phyloP scores from a whole-genome alignment of 2,888 invertebrate species.

The Polyommatus icarus region DNA sequence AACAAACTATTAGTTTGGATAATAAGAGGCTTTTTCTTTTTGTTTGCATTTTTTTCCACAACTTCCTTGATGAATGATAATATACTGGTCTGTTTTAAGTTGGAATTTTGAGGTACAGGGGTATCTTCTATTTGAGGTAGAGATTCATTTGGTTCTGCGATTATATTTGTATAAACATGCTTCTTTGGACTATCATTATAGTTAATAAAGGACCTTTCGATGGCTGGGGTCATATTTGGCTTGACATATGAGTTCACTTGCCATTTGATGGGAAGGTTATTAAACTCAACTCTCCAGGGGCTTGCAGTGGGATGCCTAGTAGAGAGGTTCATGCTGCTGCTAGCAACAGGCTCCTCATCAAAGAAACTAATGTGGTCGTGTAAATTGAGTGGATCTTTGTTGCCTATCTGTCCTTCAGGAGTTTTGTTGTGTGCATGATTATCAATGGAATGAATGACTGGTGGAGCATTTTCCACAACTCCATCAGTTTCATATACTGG shows the following conservation, averaged over 20 bases:
- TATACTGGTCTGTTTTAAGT: conserved; percentile 71
- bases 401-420: conserved; percentile 38
- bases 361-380: conserved; percentile 66
- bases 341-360: conserved; percentile 69
- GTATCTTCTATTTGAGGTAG: conserved; percentile 51
- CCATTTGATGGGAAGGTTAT: conserved; percentile 70
- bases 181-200: conserved; percentile 61
- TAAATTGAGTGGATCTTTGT: conserved; percentile 61
- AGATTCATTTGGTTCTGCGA: conserved; percentile 51
- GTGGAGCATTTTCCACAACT: neutral
- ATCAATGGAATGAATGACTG: neutral
- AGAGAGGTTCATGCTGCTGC: conserved; percentile 70
- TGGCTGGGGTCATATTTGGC: conserved; percentile 75
- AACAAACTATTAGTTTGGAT: conserved; percentile 54
- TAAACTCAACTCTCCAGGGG: conserved; percentile 74
- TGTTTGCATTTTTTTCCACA: conserved; percentile 58
- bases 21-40: conserved; percentile 52
- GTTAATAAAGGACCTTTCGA: conserved; percentile 69
- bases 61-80: conserved; percentile 71
- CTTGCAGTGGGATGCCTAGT: conserved; percentile 62
- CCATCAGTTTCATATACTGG: conserved; percentile 24
- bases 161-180: conserved; percentile 70
- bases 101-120: conserved; percentile 41
- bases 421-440: conserved; percentile 34
- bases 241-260: conserved; percentile 70